Evolutionary conservation across 2,888 invertebrate genomes (phyloP), one percentile per base, ranked within the genome.

Genomic region (Axea sp.): DNA sequence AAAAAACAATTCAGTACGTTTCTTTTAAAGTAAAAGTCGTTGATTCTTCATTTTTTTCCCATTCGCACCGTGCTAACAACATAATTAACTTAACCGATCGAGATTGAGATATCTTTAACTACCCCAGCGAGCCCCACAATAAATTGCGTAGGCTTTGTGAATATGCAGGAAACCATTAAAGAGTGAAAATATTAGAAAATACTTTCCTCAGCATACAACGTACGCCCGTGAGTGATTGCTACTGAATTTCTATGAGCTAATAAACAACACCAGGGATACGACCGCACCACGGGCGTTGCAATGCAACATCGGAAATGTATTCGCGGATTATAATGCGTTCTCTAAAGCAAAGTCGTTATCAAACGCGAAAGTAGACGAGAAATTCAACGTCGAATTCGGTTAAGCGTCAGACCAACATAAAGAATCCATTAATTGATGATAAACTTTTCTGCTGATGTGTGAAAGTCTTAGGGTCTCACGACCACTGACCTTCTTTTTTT

Each of bases 401-500:
- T 55, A 22, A 19, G 17, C 12, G 7, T 14, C 22, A 4, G 5
- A 28, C 41, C 28, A 41, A 45, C 47, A 51, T 62, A 51, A 64
- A 67, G 59, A 51, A 37, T 60, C 51, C 59, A 68, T 68, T 59
- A 68, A 68, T 68, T 60, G 53, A 59, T 22, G 59, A 43, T 31
- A 68, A 53, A 41, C 47, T 62, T 69, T 69, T 31, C 45, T 39
- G 51, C 14, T 15, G 60, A 60, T 53, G 69, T 41, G 71, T 62
- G 71, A 72, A 72, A 72, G 71, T 72, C 39, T 4, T 57, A 33
- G 43, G 49, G 49, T 64, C 64, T 9, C 64, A 49, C 57, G 71
- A 72, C 49, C 71, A 26, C 64, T 64, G 55, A 53, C 69, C 60
- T 60, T 69, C 45, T 69, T 69, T 60, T 69, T 53, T 41, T 26